These are phyloP conservation scores for Okamejei kenojei DNA, from an alignment of 2,797 vertebrate genomes.

Conservation along the genomic window DNA sequence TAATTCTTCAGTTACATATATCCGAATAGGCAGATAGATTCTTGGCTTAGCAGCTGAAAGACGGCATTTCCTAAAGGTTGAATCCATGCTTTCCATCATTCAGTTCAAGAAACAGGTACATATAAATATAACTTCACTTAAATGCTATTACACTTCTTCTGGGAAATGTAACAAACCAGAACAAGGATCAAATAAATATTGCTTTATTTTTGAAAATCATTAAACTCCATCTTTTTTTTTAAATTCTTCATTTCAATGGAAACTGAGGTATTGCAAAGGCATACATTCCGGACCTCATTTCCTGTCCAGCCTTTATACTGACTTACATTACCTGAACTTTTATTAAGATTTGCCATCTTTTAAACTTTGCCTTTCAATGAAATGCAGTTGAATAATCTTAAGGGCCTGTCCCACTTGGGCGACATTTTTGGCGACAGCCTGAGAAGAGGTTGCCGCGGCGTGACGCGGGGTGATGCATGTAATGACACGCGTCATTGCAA, in stretches of 20 bases:
- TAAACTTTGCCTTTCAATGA: neutral
- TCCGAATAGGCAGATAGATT: too few species aligned
- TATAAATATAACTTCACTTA: neutral
- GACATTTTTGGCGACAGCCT: too few species aligned
- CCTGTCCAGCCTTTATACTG: neutral
- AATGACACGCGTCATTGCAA: too few species aligned
- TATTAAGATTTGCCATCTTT: neutral
- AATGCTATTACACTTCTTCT: neutral
- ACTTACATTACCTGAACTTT: neutral
- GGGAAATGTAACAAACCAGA: neutral
- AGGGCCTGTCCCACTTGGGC: too few species aligned
- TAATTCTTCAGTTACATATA: too few species aligned
- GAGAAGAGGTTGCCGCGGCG: too few species aligned
- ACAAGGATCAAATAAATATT: neutral
- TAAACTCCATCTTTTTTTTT: neutral
- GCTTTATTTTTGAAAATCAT: neutral
- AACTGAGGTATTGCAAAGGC: neutral
- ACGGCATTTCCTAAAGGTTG: neutral
- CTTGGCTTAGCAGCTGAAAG: too few species aligned
- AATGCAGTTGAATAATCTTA: neutral
- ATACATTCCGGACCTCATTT: neutral
- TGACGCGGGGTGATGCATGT: too few species aligned
- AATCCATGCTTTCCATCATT: neutral
- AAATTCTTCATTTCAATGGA: neutral
- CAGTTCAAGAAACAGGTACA: neutral